Evolutionary conservation across 2,113 vertebrate genomes (phyloP).

Genomic region (Ptilorrhoa leucosticta): DNA sequence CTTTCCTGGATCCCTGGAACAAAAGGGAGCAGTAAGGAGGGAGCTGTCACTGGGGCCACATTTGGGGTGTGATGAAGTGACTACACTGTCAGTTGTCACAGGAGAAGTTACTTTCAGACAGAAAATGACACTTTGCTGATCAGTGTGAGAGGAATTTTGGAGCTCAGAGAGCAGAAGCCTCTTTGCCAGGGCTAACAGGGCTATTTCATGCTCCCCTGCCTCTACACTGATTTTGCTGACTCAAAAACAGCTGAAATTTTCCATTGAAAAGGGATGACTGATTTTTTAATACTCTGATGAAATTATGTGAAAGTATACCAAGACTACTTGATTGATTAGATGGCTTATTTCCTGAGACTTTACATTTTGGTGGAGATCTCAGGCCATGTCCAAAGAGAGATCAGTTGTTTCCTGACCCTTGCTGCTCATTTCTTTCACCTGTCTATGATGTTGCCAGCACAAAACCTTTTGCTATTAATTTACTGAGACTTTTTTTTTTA

Average conservation of each 20-base stretch:
- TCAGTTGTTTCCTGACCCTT: background rate
- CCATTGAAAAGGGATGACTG: background rate
- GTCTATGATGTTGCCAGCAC: background rate
- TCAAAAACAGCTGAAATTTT: background rate
- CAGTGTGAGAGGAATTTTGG: background rate
- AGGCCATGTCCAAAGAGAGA: background rate
- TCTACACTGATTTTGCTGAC: background rate
- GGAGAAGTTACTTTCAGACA: background rate
- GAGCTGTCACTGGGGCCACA: background rate
- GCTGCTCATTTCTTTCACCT: background rate
- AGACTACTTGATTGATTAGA: background rate
- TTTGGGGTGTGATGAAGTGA: background rate
- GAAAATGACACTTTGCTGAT: background rate
- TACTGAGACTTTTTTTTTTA: background rate
- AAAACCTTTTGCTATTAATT: background rate
- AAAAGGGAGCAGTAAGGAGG: background rate
- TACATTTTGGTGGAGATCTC: background rate
- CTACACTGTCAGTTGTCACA: accelerated
- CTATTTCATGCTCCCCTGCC: background rate
- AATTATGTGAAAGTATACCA: background rate
- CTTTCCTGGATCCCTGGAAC: background rate
- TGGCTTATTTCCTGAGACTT: background rate
- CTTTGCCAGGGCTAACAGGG: background rate
- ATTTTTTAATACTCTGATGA: slow-evolving; percentile 4
- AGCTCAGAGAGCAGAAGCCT: background rate